A percentile compares a stretch with the other conserved stretches of the same genome.
These are phyloP conservation scores for Hetaerina titia DNA, from an alignment of 2,888 invertebrate genomes.

Conservation along the genomic window DNA sequence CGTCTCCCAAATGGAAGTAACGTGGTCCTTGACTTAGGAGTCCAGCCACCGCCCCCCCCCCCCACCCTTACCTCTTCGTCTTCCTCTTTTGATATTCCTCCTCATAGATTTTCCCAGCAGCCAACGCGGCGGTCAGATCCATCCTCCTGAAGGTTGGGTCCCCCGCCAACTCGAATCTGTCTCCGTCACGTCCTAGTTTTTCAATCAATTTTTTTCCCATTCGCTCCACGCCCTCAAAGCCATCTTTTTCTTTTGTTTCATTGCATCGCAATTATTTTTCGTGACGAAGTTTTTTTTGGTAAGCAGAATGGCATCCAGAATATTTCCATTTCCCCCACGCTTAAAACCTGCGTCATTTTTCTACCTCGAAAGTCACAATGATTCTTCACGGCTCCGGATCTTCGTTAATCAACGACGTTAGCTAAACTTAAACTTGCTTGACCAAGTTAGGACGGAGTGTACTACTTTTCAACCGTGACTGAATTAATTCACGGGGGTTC, in stretches of 20 bases:
- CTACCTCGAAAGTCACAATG: neutral
- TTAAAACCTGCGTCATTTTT: neutral
- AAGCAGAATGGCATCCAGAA: neutral
- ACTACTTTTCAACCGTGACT: no score
- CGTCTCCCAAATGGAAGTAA: no score
- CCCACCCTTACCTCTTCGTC: no score
- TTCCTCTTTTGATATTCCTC: neutral
- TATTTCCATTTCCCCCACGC: neutral
- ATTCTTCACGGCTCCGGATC: neutral
- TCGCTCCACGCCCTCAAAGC: neutral
- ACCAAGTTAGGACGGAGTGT: no score
- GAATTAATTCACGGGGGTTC: no score
- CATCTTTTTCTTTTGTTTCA: neutral
- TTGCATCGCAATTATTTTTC: neutral
- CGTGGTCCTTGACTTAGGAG: no score
- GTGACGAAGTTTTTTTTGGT: neutral
- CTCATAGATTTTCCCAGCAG: neutral
- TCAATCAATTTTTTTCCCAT: neutral
- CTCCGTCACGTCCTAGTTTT: neutral
- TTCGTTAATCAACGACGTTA: neutral
- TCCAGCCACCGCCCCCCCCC: no score
- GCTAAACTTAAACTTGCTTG: neutral
- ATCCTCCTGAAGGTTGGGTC: neutral
- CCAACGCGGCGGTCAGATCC: no score
- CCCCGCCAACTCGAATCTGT: neutral